These are phyloP conservation scores for Epirrhoe tristata DNA, from an alignment of 2,888 invertebrate genomes.

Conservation along the genomic window DNA sequence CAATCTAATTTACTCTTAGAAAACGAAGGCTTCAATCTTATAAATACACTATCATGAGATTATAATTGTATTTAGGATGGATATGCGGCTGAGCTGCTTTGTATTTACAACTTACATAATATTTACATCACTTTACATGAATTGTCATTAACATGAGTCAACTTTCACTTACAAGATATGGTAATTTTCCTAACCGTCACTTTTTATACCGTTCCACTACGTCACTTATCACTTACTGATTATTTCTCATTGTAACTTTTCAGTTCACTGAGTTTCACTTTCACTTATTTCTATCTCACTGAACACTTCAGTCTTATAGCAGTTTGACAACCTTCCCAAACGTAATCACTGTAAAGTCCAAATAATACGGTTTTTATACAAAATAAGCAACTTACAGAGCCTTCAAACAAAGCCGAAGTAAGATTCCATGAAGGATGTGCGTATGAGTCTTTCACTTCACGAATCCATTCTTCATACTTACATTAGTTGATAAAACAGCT, in stretches of 20 bases:
- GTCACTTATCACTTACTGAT: slow-evolving; percentile 4
- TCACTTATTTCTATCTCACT: slow-evolving; percentile 25
- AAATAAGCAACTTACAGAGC: slow-evolving; percentile 13
- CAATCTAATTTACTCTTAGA: background rate
- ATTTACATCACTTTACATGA: slow-evolving; percentile 72
- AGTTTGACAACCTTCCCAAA: slow-evolving; percentile 35
- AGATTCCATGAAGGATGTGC: background rate
- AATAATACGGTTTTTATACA: slow-evolving; percentile 8
- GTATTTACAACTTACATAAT: slow-evolving; percentile 58
- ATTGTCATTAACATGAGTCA: slow-evolving; percentile 46
- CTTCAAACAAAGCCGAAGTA: background rate
- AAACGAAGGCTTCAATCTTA: slow-evolving; percentile 45
- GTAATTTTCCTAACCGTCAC: slow-evolving; percentile 39
- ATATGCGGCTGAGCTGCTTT: slow-evolving; percentile 78
- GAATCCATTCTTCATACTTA: background rate
- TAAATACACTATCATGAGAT: slow-evolving; percentile 53
- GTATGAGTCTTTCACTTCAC: background rate
- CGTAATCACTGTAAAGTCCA: slow-evolving; percentile 28
- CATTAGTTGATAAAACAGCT: background rate
- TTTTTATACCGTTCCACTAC: slow-evolving; percentile 13
- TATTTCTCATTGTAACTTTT: slow-evolving; percentile 8
- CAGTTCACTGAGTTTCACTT: slow-evolving; percentile 10
- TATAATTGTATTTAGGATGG: slow-evolving; percentile 74
- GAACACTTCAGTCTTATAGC: slow-evolving; percentile 26
- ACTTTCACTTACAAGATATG: slow-evolving; percentile 54